A percentile compares a stretch with the other conserved stretches of the same genome.
Conservation (phyloP, 2,797 vertebrate genomes). For the Eidolon dupreanum region DNA sequence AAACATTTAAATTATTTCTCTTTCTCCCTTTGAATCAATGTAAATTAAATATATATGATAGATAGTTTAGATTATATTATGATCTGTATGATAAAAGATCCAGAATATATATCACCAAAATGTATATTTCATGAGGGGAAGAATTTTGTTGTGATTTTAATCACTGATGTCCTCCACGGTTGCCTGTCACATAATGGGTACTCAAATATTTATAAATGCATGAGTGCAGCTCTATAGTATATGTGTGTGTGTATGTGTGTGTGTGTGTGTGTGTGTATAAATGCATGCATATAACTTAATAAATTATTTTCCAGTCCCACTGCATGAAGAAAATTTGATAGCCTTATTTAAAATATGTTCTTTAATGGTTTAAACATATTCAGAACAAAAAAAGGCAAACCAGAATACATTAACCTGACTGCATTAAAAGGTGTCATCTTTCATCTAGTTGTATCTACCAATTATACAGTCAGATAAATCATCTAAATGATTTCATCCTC, state of each 20-base stretch:
- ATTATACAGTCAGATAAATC: slow-evolving; percentile 21
- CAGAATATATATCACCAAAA: neutral
- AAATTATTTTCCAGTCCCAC: neutral
- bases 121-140: neutral
- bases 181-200: neutral
- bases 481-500: neutral
- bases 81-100: neutral
- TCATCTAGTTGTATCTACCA: neutral
- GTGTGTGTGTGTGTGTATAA: no score
- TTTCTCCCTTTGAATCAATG: neutral
- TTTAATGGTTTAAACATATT: slow-evolving; percentile 50
- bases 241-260: no score
- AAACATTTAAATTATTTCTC: slow-evolving; percentile 17
- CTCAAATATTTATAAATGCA: slow-evolving; percentile 46
- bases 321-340: neutral
- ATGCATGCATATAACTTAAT: neutral
- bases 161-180: neutral
- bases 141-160: slow-evolving; percentile 20
- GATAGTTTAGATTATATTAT: neutral
- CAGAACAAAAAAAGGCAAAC: slow-evolving; percentile 13
- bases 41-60: neutral
- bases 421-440: neutral
- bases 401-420: slow-evolving; percentile 40
- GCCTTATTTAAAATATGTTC: slow-evolving; percentile 10
- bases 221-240: neutral